Base-by-base conservation (phyloP, 2,888 invertebrate species). In the Erpobdella octoculata region DNA sequence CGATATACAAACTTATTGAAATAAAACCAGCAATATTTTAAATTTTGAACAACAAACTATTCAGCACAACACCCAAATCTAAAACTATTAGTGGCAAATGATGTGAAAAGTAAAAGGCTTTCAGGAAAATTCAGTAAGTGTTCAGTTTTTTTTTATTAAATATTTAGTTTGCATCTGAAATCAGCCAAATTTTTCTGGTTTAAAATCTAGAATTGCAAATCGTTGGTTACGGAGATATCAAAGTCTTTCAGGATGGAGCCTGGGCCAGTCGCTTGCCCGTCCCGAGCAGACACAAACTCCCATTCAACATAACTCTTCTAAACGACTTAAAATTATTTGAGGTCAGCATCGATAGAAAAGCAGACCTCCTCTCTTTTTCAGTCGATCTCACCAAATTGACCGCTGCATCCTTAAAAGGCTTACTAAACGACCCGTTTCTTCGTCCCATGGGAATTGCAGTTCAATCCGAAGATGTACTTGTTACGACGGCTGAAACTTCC, bases 211-310 rank as follows among this genome's bases (percentile, higher is more conserved):
- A n/a, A n/a, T n/a, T 41, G n/a, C 12, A n/a, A 41, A 41, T 41
- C 12, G 33, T 62, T 62, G 62, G 33, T 18, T 35, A 62, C 8
- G 62, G 62, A 33, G 35, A 62, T n/a, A 62, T 62, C 21, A 31
- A 31, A 31, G 31, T 35, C n/a, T 62, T 62, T 62, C 62, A 62
- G 33, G 62, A 62, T 62, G 62, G 62, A 5, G 62, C 62, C 62
- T 62, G 62, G 62, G 31, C 33, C n/a, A n/a, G 8, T 8, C 31
- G n/a, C 28, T 15, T 15, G 31, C 62, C 62, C 31, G 62, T n/a
- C 31, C 62, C 28, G 0, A 62, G 31, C 28, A 1, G 6, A 25
- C n/a, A 59, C 18, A 18, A 25, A 35, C 31, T 4, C 8, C 5
- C 5, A 28, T 2, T 33, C 33, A 28, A 33, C n/a, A 35, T n/a